Evolutionary conservation across 2,888 invertebrate genomes (phyloP).

Genomic region (Sminthurides aquaticus): DNA sequence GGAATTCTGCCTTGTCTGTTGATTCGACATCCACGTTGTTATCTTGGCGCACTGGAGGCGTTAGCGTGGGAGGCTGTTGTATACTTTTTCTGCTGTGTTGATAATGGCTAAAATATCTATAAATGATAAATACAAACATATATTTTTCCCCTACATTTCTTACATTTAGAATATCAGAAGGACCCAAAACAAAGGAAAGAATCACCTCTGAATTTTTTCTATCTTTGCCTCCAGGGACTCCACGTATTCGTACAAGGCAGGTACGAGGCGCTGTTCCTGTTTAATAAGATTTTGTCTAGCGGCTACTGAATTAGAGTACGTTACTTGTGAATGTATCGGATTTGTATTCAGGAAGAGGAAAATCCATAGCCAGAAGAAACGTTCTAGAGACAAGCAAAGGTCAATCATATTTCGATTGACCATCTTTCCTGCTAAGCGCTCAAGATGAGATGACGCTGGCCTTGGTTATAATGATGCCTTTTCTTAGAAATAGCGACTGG

Average conservation of each 20-base stretch:
- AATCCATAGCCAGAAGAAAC: not conserved
- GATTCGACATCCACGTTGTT: not conserved
- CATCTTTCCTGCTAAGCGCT: not conserved
- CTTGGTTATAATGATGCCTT: too few relatives aligned
- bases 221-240: not conserved
- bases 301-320: not conserved
- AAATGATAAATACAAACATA: too few relatives aligned
- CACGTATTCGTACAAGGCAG: not conserved
- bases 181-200: too few relatives aligned
- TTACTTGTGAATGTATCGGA: too few relatives aligned
- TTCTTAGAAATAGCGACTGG: not conserved
- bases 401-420: not conserved
- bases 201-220: not conserved
- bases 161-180: too few relatives aligned
- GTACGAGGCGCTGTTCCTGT: not conserved
- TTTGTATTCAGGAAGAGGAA: not conserved
- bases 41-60: too few relatives aligned
- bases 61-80: too few relatives aligned
- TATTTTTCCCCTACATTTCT: too few relatives aligned
- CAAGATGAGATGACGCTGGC: not conserved
- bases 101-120: too few relatives aligned
- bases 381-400: not conserved
- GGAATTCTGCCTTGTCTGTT: too few relatives aligned
- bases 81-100: too few relatives aligned
- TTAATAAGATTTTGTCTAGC: not conserved